Evolutionary conservation across 2,888 invertebrate species (phyloP), one percentile per base, ranked within the genome.

Genomic region (Trilocha varians): DNA sequence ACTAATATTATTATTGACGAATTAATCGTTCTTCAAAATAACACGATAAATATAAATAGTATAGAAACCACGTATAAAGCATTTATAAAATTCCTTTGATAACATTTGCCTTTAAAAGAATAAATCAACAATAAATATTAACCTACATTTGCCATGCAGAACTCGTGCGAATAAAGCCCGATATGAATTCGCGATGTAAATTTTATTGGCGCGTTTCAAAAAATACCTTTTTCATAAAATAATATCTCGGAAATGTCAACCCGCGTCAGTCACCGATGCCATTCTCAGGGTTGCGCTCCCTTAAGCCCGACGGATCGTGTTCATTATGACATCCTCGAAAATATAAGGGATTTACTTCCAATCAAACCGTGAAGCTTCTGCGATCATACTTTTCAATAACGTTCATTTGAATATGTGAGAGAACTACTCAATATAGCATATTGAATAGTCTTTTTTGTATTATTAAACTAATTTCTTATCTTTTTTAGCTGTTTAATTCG

Each of bases 231-330:
- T 25, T 25, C 25, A 11, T 25, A 25, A 53, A 55, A 58, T 57
- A 56, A 55, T 47, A 53, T 59, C 60, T 50, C 53, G 50, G 57
- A 65, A 62, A 66, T 58, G 67, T 72, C 73, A 64, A 69, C 64
- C 70, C 59, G 54, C 54, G 64, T 70, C 70, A 65, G 56, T 62
- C 59, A 63, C 48, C 46, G 52, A 54, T 49, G 52, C 52, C 55
- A 53, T 53, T 54, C 43, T 48, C 59, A 59, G 62, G 58, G 48
- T 55, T 47, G 43, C 45, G 52, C 48, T 53, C 48, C 56, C 50
- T 52, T 59, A 54, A 46, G 41, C 56, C 50, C 41, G 48, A 52
- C 48, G 53, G 45, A 38, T 40, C 47, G 47, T 51, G 50, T 58
- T 59, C 53, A 52, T 53, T 52, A 55, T 55, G 47, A 55, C 50